Evolutionary conservation across 2,797 vertebrate genomes (phyloP).

Genomic region (Lagodon rhomboides): DNA sequence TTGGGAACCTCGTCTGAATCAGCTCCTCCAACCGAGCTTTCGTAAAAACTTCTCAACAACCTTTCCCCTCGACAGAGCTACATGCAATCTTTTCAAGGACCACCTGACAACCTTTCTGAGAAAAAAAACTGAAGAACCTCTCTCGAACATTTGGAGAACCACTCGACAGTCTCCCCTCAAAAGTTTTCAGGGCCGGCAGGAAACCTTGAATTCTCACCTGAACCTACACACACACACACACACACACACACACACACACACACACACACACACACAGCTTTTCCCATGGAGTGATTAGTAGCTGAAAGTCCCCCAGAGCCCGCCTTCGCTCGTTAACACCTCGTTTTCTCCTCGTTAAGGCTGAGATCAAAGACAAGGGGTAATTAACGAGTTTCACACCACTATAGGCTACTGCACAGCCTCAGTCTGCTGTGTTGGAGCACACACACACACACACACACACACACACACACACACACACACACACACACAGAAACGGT

Average conservation of each 20-base stretch:
- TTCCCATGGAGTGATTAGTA: constrained; percentile 59
- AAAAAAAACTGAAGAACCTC: background rate
- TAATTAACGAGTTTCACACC: constrained; percentile 63
- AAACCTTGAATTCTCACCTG: background rate
- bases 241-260: constrained; percentile 10
- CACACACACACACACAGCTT: constrained; percentile 15
- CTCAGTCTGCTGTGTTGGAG: constrained; percentile 5
- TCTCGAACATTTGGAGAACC: background rate
- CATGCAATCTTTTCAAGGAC: background rate
- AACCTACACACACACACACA: constrained; percentile 1
- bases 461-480: constrained; percentile 1
- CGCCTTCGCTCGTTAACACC: constrained; percentile 50
- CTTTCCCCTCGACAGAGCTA: background rate
- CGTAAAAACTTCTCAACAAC: too few relatives aligned
- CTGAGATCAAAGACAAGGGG: constrained; percentile 62
- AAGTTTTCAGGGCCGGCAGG: background rate
- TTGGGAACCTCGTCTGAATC: too few relatives aligned
- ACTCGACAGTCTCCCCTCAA: background rate
- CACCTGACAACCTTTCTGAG: background rate
- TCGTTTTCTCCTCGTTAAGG: constrained; percentile 59
- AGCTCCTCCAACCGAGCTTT: too few relatives aligned
- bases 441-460: background rate
- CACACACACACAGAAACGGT: background rate
- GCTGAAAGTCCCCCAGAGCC: constrained; percentile 39
- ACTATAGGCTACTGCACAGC: constrained; percentile 35